Evolutionary conservation across 2,797 vertebrate genomes (phyloP).

Genomic region (Argya squamiceps): DNA sequence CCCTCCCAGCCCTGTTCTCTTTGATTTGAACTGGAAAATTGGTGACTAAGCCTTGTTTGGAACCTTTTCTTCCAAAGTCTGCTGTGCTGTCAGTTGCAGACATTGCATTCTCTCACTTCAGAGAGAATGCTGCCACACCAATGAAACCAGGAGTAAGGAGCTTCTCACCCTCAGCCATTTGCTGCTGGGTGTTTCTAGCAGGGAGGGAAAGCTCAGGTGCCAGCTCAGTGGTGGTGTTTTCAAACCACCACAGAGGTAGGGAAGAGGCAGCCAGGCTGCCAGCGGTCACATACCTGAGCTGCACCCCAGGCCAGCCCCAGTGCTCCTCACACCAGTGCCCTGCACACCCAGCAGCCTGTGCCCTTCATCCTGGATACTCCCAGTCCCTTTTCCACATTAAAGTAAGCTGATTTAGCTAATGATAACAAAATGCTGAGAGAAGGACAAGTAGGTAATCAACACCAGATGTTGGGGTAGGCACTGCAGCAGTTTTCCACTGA

Average conservation of each 20-base stretch:
- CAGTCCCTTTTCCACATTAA: not conserved
- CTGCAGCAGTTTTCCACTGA: not conserved
- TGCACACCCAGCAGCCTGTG: no score
- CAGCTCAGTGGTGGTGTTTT: not conserved
- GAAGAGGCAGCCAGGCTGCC: not conserved
- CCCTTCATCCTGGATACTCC: not conserved
- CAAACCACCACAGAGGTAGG: fast-evolving
- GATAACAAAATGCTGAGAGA: not conserved
- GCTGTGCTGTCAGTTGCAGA: not conserved
- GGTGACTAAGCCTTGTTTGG: not conserved
- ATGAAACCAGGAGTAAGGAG: not conserved
- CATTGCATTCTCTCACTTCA: not conserved
- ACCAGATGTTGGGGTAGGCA: not conserved
- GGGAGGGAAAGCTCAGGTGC: not conserved
- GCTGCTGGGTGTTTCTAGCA: not conserved
- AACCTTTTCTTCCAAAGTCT: not conserved
- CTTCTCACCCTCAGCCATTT: not conserved
- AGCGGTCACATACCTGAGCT: fast-evolving
- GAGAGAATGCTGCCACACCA: fast-evolving
- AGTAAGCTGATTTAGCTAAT: not conserved
- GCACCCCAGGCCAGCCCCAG: not conserved
- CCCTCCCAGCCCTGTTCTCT: not conserved
- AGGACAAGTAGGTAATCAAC: not conserved
- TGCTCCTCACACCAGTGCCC: not conserved
- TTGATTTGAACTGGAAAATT: not conserved